Evolutionary conservation across 1,140 invertebrate genomes (phyloP).

Genomic region (Zaprionus ornatus): DNA sequence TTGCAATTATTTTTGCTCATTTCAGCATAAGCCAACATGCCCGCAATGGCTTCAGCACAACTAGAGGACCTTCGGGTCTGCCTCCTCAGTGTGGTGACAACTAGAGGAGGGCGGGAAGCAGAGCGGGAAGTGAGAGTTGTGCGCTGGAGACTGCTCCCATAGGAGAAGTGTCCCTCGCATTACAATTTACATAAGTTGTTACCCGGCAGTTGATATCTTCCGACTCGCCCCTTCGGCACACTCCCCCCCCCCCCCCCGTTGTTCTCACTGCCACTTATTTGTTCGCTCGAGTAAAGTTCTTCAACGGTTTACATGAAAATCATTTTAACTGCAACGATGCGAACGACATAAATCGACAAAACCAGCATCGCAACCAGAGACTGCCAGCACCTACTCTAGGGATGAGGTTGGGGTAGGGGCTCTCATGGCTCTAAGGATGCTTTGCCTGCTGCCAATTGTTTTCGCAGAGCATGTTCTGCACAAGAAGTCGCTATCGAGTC

Average conservation of each 20-base stretch:
- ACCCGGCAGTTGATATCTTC: conserved; percentile 69
- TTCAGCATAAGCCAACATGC: conserved; percentile 80
- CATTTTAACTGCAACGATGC: conserved; percentile 69
- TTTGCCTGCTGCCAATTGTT: conserved; percentile 55
- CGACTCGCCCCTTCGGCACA: conserved; percentile 41
- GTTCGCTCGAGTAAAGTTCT: conserved; percentile 62
- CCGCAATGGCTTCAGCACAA: conserved; percentile 73
- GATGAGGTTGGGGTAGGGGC: conserved; percentile 11
- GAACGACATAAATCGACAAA: conserved; percentile 45
- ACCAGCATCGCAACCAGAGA: not conserved
- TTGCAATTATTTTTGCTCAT: conserved; percentile 82
- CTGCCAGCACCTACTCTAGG: not conserved
- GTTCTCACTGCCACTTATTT: conserved; percentile 48
- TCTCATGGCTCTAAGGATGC: conserved; percentile 34
- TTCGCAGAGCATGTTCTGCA: conserved; percentile 13
- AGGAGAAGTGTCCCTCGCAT: conserved; percentile 39
- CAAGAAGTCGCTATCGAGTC: conserved; percentile 11
- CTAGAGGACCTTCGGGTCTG: conserved; percentile 44
- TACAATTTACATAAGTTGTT: conserved; percentile 71
- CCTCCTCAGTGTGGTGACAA: conserved; percentile 49
- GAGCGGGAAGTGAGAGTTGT: not conserved
- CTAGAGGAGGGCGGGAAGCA: conserved; percentile 1
- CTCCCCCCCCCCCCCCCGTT: conserved; percentile 15
- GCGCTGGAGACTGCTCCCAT: not conserved
- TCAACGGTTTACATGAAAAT: conserved; percentile 67